phyloP scores from a whole-genome alignment of 2,113 vertebrate species.

The Cervus canadensis region DNA sequence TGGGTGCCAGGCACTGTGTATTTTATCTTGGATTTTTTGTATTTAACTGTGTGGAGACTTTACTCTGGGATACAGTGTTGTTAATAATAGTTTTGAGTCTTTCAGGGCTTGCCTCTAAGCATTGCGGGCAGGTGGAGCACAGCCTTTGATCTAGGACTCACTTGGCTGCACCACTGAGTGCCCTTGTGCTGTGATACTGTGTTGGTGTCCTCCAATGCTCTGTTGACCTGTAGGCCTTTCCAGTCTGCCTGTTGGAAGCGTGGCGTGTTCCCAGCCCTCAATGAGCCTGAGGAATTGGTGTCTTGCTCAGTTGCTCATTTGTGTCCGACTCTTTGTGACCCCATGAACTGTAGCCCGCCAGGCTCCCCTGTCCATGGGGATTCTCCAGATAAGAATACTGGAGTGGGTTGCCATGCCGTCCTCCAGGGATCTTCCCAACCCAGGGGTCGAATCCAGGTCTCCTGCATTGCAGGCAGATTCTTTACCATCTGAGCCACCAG shows the following conservation, averaged over 20 bases:
- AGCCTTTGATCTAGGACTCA: not conserved
- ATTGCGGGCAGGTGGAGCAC: not conserved
- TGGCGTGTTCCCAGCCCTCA: not conserved
- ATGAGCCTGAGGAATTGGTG: not conserved
- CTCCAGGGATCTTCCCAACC: not conserved
- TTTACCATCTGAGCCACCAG: not conserved
- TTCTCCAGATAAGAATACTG: not conserved
- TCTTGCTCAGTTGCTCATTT: not conserved
- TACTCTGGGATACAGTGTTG: not conserved
- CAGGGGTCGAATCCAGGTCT: not conserved
- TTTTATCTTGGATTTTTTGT: not conserved
- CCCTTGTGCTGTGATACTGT: not conserved
- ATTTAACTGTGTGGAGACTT: not conserved
- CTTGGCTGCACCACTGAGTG: not conserved
- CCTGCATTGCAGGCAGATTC: not conserved
- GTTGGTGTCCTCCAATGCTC: not conserved
- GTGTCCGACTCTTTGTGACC: not conserved
- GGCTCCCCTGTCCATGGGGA: not conserved
- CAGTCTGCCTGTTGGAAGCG: not conserved
- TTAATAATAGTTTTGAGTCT: not conserved
- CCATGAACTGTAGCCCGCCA: not conserved
- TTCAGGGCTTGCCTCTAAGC: not conserved
- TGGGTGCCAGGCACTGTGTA: not conserved
- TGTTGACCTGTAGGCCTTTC: not conserved
- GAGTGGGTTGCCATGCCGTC: not conserved